These are phyloP conservation scores for Papilio demoleus DNA, from an alignment of 2,888 invertebrate species.

Conservation along the genomic window DNA sequence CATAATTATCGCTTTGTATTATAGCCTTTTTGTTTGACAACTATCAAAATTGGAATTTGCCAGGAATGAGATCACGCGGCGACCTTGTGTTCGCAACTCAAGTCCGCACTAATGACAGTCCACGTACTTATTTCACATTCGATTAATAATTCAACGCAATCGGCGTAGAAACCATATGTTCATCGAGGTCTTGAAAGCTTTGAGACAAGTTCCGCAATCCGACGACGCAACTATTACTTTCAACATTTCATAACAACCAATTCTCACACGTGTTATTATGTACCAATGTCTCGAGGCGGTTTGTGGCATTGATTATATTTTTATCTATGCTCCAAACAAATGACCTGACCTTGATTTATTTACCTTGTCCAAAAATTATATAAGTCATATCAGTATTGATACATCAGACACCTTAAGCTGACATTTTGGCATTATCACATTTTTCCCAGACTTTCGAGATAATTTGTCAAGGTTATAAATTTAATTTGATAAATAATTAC, in stretches of 20 bases:
- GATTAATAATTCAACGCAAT: constrained; percentile 49
- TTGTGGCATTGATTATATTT: constrained; percentile 3
- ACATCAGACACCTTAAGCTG: constrained; percentile 9
- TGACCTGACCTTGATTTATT: constrained; percentile 38
- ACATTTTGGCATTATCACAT: not conserved
- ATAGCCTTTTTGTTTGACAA: constrained; percentile 27
- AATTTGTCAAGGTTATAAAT: constrained; percentile 9
- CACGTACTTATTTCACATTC: constrained; percentile 58
- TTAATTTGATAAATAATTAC: not conserved
- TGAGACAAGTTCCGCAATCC: constrained; percentile 43
- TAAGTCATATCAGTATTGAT: constrained; percentile 40
- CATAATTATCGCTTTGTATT: constrained; percentile 9
- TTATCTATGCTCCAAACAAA: constrained; percentile 23
- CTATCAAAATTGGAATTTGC: constrained; percentile 57
- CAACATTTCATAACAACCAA: constrained; percentile 54
- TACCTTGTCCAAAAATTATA: constrained; percentile 43
- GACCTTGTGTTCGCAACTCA: constrained; percentile 73
- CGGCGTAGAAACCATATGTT: constrained; percentile 57
- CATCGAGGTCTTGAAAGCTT: constrained; percentile 34
- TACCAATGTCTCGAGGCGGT: constrained; percentile 40
- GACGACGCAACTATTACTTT: constrained; percentile 52
- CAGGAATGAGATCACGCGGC: constrained; percentile 77
- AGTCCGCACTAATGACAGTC: constrained; percentile 66
- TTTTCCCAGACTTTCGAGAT: not conserved
- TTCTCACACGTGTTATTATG: constrained; percentile 44